phyloP scores from a whole-genome alignment of 2,797 vertebrate genomes.

The Ceyx erithaca region DNA sequence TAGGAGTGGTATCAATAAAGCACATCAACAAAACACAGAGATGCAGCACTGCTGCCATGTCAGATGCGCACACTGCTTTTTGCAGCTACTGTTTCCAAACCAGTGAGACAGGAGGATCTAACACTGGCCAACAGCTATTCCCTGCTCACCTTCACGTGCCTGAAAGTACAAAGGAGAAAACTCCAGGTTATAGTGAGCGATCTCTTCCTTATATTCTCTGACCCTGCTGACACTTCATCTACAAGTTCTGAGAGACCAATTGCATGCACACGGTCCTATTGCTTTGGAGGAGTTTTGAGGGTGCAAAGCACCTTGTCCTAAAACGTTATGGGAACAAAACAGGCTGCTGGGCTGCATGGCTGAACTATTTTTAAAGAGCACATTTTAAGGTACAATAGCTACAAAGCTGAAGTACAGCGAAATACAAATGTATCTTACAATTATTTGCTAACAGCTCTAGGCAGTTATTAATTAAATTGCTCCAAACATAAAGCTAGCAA shows the following conservation, averaged over 20 bases:
- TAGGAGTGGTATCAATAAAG: too few species aligned
- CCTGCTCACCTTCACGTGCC: background rate
- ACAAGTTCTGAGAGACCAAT: rapidly evolving
- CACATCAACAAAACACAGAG: rapidly evolving
- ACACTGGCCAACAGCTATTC: background rate
- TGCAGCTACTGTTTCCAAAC: background rate
- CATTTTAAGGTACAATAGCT: background rate
- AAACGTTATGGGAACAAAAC: rapidly evolving
- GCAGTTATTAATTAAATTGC: background rate
- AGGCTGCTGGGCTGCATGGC: background rate
- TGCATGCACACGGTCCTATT: rapidly evolving
- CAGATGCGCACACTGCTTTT: rapidly evolving
- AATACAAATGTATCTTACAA: rapidly evolving
- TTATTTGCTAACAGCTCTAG: background rate
- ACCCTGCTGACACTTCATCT: background rate
- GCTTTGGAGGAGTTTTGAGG: rapidly evolving
- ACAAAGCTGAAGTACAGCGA: background rate
- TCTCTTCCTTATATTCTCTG: background rate
- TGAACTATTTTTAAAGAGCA: rapidly evolving
- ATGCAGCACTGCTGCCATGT: rapidly evolving
- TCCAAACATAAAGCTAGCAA: background rate
- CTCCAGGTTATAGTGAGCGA: rapidly evolving
- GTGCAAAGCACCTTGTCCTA: background rate
- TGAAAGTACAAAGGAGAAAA: background rate
- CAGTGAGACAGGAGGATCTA: background rate